A percentile compares a stretch with the other conserved stretches of the same genome.
Conservation (phyloP, 2,797 vertebrate genomes). For the Anomalospiza imberbis region DNA sequence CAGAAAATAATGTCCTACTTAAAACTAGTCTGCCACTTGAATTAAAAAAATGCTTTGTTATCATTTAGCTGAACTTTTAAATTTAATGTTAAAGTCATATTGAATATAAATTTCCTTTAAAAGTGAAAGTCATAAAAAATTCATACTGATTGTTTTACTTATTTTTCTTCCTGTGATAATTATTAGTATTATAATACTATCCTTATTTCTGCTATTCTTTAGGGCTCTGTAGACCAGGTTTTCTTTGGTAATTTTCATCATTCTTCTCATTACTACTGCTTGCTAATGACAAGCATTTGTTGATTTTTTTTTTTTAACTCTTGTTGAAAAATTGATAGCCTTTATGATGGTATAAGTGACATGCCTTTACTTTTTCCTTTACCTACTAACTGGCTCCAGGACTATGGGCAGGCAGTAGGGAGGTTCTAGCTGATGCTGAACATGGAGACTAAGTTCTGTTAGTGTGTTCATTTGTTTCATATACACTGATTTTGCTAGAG, state of each 20-base stretch:
- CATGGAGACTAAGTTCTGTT: background rate
- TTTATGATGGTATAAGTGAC: background rate
- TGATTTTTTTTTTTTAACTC: rapidly evolving
- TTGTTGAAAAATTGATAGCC: background rate
- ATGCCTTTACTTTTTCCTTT: background rate
- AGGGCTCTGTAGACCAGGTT: background rate
- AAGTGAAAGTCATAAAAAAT: background rate
- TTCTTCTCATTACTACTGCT: background rate
- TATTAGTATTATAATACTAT: background rate
- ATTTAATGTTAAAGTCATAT: background rate
- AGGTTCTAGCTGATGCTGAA: rapidly evolving
- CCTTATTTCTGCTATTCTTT: background rate
- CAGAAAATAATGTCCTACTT: background rate
- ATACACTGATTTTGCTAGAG: background rate
- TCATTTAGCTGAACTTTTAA: background rate
- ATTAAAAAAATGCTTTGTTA: background rate
- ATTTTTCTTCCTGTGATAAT: background rate
- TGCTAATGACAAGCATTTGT: background rate
- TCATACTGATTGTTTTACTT: background rate
- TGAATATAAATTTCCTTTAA: background rate
- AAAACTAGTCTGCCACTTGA: background rate
- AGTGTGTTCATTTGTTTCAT: background rate
- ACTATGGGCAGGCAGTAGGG: background rate
- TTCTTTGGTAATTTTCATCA: background rate
- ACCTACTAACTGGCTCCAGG: background rate